Evolutionary conservation across 2,113 vertebrate species (phyloP).

Genomic region (Chunga burmeisteri): DNA sequence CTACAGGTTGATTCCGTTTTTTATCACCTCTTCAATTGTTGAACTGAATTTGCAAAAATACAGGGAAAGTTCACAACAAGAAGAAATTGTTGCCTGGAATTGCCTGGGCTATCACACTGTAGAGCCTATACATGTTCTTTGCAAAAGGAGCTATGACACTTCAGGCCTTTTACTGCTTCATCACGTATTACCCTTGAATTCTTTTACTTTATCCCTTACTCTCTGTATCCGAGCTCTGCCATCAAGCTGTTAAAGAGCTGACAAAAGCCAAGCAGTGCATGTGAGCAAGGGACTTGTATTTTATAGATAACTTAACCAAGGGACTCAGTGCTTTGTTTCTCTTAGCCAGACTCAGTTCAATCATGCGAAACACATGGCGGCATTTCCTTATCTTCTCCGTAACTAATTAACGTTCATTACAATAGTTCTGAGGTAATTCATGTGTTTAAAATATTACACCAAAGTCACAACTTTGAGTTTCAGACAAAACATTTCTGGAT

Average conservation of each 20-base stretch:
- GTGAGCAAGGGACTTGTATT: neutral
- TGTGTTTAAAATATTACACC: accelerated
- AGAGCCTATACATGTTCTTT: neutral
- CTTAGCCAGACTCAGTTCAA: neutral
- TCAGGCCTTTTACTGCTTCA: neutral
- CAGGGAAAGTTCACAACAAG: neutral
- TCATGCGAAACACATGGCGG: neutral
- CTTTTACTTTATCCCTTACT: neutral
- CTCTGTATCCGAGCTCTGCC: neutral
- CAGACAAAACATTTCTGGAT: neutral
- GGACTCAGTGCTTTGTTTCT: neutral
- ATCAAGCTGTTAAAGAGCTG: neutral
- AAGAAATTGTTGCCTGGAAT: neutral
- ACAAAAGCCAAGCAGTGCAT: neutral
- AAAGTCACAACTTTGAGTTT: neutral
- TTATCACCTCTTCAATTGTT: neutral
- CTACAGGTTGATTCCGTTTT: neutral
- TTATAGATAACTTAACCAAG: neutral
- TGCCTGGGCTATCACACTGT: neutral
- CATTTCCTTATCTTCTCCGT: neutral
- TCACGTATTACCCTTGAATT: accelerated
- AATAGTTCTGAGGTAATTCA: neutral
- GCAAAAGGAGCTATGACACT: neutral
- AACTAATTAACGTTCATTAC: neutral
- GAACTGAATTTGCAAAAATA: neutral